Percentiles rank a stretch among this genome's conserved stretches.
phyloP scores from a whole-genome alignment of 1,140 invertebrate genomes.

The Calosoma granatense region DNA sequence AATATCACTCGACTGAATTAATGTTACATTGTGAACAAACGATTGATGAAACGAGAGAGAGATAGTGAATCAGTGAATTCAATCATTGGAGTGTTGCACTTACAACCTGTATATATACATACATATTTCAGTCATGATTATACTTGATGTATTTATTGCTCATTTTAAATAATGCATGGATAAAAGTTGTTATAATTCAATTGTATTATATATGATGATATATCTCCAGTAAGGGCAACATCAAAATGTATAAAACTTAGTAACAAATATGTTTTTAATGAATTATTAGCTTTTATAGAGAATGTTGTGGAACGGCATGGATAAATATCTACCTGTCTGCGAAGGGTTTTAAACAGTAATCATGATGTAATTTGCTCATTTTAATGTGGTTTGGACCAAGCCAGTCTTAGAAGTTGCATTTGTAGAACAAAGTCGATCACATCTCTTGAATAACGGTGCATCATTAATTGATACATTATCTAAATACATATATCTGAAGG shows the following conservation, averaged over 20 bases:
- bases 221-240: conserved; percentile 6
- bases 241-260: background rate
- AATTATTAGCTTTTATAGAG: conserved; percentile 1
- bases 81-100: background rate
- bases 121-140: background rate
- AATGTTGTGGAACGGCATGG: background rate
- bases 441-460: background rate
- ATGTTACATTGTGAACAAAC: too few species aligned
- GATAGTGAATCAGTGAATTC: too few species aligned
- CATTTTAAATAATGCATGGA: conserved; percentile 6
- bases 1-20: too few species aligned
- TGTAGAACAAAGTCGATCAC: background rate
- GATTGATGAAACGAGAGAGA: too few species aligned
- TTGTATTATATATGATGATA: background rate
- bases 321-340: background rate
- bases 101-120: background rate
- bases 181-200: background rate
- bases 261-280: background rate
- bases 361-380: background rate
- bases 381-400: background rate
- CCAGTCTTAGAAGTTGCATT: background rate
- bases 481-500: background rate
- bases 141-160: conserved; percentile 8
- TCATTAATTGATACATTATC: conserved; percentile 3
- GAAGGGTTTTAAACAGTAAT: background rate